Conservation (phyloP, 2,888 invertebrate species). For the Steinernema hermaphroditum region DNA sequence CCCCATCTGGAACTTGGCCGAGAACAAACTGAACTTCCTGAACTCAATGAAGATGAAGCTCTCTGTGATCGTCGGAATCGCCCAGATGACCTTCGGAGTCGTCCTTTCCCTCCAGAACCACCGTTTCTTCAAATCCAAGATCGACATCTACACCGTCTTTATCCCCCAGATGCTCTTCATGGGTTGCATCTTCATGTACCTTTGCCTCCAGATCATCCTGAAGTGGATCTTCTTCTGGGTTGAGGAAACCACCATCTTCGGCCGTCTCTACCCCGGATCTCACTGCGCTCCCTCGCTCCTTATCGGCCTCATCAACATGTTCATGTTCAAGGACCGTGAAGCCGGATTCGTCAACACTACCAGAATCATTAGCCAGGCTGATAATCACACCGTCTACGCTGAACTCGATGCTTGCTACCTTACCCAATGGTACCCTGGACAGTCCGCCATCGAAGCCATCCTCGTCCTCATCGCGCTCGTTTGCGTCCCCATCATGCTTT, state of each 20-base stretch:
- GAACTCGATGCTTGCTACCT: slow-evolving; percentile 45
- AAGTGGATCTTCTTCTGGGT: slow-evolving; percentile 70
- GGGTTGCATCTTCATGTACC: slow-evolving; percentile 87
- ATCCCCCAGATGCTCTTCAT: slow-evolving; percentile 92
- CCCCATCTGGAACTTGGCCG: slow-evolving; percentile 67
- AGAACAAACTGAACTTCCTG: slow-evolving; percentile 65
- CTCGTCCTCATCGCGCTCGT: slow-evolving; percentile 67
- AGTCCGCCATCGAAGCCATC: slow-evolving; percentile 66
- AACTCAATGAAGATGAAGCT: slow-evolving; percentile 67
- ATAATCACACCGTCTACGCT: not conserved
- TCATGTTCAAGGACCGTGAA: slow-evolving; percentile 63
- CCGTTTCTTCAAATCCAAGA: slow-evolving; percentile 71
- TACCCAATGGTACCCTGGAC: slow-evolving; percentile 66
- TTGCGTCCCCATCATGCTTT: slow-evolving; percentile 66
- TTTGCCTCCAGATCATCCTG: slow-evolving; percentile 76
- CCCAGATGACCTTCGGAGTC: slow-evolving; percentile 66
- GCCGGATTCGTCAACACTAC: slow-evolving; percentile 48
- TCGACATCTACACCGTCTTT: slow-evolving; percentile 87
- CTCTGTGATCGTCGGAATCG: slow-evolving; percentile 63
- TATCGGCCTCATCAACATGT: slow-evolving; percentile 67
- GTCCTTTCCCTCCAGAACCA: slow-evolving; percentile 61
- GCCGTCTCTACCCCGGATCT: slow-evolving; percentile 61
- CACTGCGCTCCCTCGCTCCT: slow-evolving; percentile 66
- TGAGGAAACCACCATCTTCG: slow-evolving; percentile 48
- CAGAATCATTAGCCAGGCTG: slow-evolving; percentile 20